Evolutionary conservation across 2,113 vertebrate species (phyloP), one percentile per base, ranked within the genome.

Genomic region (Cavia aperea): DNA sequence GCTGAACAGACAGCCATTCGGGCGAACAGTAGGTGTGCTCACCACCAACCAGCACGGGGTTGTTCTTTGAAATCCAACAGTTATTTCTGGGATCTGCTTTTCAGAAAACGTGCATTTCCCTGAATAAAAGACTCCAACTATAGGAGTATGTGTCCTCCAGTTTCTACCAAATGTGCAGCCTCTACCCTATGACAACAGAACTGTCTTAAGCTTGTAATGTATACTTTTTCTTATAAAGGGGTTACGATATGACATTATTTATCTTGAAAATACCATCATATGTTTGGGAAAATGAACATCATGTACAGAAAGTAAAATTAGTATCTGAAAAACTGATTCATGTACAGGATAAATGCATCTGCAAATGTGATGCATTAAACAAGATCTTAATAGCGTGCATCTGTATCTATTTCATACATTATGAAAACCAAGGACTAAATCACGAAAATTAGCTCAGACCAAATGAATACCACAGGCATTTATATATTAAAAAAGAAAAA

Each of bases 241-340:
- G 73, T 90, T 72, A 88, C 81, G 49, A 89, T 68, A 78, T 36
- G 92, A 49, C 16, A 90, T 60, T 39, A 92, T 7, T 91, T 72
- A 89, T 91, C 89, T 63, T 93, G 60, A 95, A 24, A 93, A 84
- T 23, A 86, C 0, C 70, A 49, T 11, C 29, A 1, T 39, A 43
- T 90, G 85, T 82, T 86, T 93, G 75, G 70, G 73, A 92, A 96
- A 96, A 91, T 83, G 46, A 95, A 70, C 31, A 85, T 81, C 75
- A 95, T 8, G 66, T 19, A 96, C 68, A 95, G 43, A 91, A 92
- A 94, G 65, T 70, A 94, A 93, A 93, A 91, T 87, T 95, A 95
- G 68, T 88, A 92, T 83, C 56, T 84, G 54, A 95, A 93, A 90
- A 91, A 84, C 21, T 39, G 78, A 93, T 49, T 90, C 77, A 82